Conservation (phyloP, 2,888 invertebrate genomes). For the Protophormia terraenovae region DNA sequence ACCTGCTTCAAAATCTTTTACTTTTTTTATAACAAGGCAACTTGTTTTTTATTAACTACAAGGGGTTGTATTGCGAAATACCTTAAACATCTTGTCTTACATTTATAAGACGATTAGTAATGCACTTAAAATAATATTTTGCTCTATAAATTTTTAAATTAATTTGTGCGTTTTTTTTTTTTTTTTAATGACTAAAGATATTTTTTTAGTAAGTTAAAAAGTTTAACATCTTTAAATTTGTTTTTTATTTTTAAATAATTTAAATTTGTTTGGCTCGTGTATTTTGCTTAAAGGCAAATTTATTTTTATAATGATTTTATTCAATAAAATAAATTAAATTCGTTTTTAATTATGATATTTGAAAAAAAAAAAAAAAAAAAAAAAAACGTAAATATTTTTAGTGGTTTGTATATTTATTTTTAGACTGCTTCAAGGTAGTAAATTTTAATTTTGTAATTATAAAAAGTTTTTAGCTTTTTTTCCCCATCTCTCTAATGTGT, state of each 20-base stretch:
- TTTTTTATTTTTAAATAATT: neutral
- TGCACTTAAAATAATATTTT: neutral
- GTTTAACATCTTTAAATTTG: neutral
- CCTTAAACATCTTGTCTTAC: neutral
- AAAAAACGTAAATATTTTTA: neutral
- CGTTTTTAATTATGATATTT: constrained; percentile 29
- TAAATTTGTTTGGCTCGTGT: constrained; percentile 4
- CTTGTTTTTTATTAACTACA: neutral
- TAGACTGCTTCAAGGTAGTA: neutral
- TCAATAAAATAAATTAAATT: constrained; percentile 52
- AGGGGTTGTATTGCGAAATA: neutral
- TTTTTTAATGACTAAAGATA: neutral
- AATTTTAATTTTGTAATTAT: constrained; percentile 1
- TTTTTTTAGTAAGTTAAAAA: neutral
- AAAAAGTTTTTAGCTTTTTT: neutral
- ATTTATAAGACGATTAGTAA: neutral
- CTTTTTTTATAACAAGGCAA: neutral
- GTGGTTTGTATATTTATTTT: neutral
- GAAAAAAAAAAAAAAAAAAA: too few species aligned
- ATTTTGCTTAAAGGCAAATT: constrained; percentile 39
- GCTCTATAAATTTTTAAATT: neutral
- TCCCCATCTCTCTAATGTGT: neutral
- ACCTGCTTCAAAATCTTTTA: neutral
- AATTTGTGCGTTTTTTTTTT: neutral
- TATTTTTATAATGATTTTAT: constrained; percentile 17